These are phyloP conservation scores for Anhinga anhinga DNA, from an alignment of 2,113 vertebrate species.

Conservation along the genomic window DNA sequence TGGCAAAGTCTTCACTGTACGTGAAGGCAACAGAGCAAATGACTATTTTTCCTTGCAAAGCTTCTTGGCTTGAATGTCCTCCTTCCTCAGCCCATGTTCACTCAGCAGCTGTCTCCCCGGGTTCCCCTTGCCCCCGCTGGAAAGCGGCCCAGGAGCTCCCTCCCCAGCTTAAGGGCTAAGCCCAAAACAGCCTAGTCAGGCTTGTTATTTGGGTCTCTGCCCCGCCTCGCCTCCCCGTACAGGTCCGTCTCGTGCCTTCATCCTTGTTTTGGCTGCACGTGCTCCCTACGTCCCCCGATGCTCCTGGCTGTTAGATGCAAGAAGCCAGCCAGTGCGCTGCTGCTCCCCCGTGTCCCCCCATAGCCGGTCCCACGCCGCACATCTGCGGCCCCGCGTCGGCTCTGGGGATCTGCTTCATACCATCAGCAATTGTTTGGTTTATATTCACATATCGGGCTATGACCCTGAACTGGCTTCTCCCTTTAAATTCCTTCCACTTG, in stretches of 20 bases:
- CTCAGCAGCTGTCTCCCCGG: not conserved
- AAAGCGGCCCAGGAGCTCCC: not conserved
- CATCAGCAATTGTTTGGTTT: constrained; percentile 29
- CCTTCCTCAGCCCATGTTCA: not conserved
- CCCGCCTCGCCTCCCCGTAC: not conserved
- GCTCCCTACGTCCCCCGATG: rapidly evolving
- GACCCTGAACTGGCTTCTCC: constrained; percentile 64
- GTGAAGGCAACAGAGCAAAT: not conserved
- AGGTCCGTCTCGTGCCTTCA: not conserved
- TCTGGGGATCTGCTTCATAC: not conserved
- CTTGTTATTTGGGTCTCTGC: not conserved
- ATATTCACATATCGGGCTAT: not conserved
- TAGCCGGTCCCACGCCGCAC: not conserved
- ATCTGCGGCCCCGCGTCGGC: rapidly evolving
- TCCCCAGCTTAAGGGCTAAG: not conserved
- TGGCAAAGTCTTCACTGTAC: not conserved
- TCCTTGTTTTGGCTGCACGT: not conserved
- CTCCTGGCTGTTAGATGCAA: not conserved
- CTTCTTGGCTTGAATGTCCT: not conserved
- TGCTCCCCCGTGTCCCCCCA: not conserved
- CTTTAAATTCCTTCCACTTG: constrained; percentile 61
- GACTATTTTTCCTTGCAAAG: not conserved
- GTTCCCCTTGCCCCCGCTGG: not conserved
- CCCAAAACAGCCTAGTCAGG: not conserved
- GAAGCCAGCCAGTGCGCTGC: not conserved